Conservation (phyloP, 1,140 invertebrate genomes). For the Philotrypesis tridentata region DNA sequence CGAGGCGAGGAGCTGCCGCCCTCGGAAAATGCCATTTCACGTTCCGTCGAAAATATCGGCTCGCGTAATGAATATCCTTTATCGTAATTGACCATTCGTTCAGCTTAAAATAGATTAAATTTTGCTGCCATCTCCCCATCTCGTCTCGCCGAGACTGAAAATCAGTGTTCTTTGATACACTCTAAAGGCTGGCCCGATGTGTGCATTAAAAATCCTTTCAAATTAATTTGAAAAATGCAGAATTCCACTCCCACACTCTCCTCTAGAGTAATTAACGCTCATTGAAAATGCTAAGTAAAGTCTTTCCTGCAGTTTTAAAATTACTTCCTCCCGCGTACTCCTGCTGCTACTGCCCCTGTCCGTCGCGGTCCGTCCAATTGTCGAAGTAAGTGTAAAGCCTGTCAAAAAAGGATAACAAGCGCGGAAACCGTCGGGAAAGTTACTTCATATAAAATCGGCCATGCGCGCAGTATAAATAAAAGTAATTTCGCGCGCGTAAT, state of each 20-base stretch:
- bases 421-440: neutral
- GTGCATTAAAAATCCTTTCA: constrained; percentile 10
- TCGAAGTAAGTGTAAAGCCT: constrained; percentile 15
- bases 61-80: neutral
- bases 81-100: neutral
- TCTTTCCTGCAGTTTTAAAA: neutral
- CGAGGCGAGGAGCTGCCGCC: too few species aligned
- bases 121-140: neutral
- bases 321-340: neutral
- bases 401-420: neutral
- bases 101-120: neutral
- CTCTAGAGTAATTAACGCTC: neutral
- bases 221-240: constrained; percentile 1
- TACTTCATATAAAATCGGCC: constrained; percentile 13
- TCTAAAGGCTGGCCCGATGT: neutral
- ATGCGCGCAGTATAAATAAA: constrained; percentile 19
- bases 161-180: neutral
- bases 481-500: neutral
- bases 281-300: neutral
- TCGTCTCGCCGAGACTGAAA: neutral
- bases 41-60: neutral
- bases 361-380: neutral
- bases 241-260: neutral
- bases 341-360: neutral
- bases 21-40: neutral